phyloP scores from a whole-genome alignment of 53 echinoderm and acorn worm genomes.

The Apostichopus leukothele region DNA sequence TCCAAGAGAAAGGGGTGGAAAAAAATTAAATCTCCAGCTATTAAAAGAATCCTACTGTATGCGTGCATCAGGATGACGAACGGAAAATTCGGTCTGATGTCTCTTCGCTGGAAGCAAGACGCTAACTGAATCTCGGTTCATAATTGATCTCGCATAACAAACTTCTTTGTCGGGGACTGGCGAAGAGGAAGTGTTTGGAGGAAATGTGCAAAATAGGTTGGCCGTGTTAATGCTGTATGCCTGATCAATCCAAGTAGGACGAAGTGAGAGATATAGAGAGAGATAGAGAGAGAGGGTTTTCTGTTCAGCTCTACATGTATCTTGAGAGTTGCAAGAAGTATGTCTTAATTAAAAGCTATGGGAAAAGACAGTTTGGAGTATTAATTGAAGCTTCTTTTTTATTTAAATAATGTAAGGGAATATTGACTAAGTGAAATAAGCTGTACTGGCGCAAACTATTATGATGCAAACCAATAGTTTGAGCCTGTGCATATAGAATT shows the following conservation, averaged over 20 bases:
- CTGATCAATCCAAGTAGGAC: constrained; percentile 38
- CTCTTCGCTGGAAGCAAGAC: constrained; percentile 2
- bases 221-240: constrained; percentile 20
- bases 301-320: too few species aligned
- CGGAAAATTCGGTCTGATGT: constrained; percentile 21
- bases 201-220: constrained; percentile 26
- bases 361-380: too few species aligned
- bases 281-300: too few species aligned
- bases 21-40: background rate
- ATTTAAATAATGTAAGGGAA: too few species aligned
- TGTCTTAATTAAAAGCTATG: too few species aligned
- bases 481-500: too few species aligned
- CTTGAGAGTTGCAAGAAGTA: too few species aligned
- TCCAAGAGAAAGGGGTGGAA: background rate
- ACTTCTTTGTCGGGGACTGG: constrained; percentile 7
- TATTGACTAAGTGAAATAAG: too few species aligned
- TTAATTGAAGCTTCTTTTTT: too few species aligned
- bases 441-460: too few species aligned
- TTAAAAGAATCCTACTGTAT: background rate
- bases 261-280: background rate
- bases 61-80: background rate
- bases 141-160: constrained; percentile 24
- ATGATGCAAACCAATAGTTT: too few species aligned
- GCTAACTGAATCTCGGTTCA: constrained; percentile 34
- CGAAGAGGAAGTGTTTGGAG: background rate